Conservation (phyloP, 2,113 vertebrate genomes). For the Choloepus hoffmanni region DNA sequence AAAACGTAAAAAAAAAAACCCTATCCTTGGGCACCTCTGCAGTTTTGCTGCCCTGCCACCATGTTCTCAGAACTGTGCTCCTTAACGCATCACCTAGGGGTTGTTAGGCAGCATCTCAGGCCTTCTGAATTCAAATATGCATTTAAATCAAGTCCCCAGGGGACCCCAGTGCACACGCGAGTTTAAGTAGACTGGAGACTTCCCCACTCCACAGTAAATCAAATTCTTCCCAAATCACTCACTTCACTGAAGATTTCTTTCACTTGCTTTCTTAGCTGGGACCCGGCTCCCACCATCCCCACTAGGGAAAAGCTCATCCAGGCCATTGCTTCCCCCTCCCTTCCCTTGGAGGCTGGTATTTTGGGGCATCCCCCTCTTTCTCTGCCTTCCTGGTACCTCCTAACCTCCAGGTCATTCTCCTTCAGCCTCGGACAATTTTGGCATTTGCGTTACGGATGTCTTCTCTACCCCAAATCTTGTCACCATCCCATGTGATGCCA, state of each 20-base stretch:
- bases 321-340: background rate
- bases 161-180: accelerated
- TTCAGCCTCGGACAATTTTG: background rate
- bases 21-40: background rate
- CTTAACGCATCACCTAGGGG: background rate
- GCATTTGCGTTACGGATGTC: background rate
- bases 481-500: background rate
- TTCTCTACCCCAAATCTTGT: background rate
- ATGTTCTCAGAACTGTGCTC: background rate
- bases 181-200: background rate
- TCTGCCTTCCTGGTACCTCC: background rate
- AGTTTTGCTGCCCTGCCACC: background rate
- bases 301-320: background rate
- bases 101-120: background rate
- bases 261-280: background rate
- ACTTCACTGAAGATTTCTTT: background rate
- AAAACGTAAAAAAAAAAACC: background rate
- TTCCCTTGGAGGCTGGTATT: background rate
- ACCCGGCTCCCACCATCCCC: background rate
- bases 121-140: background rate
- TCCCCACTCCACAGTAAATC: background rate
- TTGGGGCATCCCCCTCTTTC: background rate
- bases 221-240: background rate
- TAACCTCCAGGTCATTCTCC: background rate
- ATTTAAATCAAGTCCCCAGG: too few species aligned